Base-by-base conservation (phyloP, 2,888 invertebrate genomes). In the Belgica antarctica region DNA sequence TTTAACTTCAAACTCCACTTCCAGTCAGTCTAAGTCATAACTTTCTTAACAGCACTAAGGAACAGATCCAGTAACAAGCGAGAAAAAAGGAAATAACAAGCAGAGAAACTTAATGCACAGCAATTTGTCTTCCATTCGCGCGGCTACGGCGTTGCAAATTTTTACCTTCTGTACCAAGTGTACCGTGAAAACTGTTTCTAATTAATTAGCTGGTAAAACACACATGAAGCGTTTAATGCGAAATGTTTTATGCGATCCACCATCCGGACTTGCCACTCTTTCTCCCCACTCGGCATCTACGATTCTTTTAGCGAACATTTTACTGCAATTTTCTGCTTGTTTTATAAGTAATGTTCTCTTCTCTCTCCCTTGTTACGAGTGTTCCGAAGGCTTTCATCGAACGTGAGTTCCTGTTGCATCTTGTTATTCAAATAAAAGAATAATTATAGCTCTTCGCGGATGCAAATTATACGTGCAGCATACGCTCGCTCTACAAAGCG, bases 141-240 rank as follows among this genome's bases (percentile, higher is more conserved):
- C 12, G 12, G 34, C 34, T n/a, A 31, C 12, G 12, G 34, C 34
- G 12, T 31, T 31, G 34, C 12, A 31, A 31, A 31, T 31, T 31
- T 31, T 5, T 31, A 8, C 12, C 34, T 31, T 12, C 7, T 12
- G 24, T 5, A 19, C 17, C 22, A 15, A 59, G 59, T 19, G 25
- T 27, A 62, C 31, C 62, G 34, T 62, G 25, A 62, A 62, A 62
- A 62, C 62, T 62, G 62, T 34, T 62, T 62, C 62, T 62, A 62
- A 62, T 62, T 62, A 62, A 62, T 62, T 62, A 62, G 34, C 62
- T 62, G 28, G 62, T 62, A 62, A 62, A 62, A 62, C 62, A 62
- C 62, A 62, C 62, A 31, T 62, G 62, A 62, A 62, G 62, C 62
- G 62, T 34, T 34, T 34, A 62, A 62, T 62, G 34, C 17, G 24